These are phyloP conservation scores for Ditula angustiorana DNA, from an alignment of 2,888 invertebrate genomes.

Conservation along the genomic window DNA sequence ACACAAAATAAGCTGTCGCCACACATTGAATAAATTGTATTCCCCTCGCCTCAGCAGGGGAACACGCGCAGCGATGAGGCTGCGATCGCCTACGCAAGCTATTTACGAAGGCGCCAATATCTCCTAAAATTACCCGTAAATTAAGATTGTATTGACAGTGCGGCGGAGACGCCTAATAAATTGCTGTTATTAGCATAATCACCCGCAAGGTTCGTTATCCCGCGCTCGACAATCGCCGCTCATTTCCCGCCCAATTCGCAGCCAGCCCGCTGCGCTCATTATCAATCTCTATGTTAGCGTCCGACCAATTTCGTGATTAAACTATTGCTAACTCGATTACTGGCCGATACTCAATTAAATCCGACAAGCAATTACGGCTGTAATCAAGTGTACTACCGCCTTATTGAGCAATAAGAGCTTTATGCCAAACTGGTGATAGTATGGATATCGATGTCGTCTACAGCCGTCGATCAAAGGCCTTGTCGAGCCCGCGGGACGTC, in stretches of 20 bases:
- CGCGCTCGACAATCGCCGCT: background rate
- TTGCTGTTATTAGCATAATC: constrained; percentile 32
- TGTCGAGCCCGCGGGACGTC: background rate
- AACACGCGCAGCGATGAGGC: background rate
- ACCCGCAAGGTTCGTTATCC: constrained; percentile 7
- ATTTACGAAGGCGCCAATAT: constrained; percentile 29
- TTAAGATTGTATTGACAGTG: constrained; percentile 32
- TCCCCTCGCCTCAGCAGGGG: background rate
- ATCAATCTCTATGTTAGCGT: constrained; percentile 10
- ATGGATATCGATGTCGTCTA: background rate
- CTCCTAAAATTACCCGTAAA: constrained; percentile 16
- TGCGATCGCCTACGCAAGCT: constrained; percentile 4
- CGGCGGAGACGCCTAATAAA: constrained; percentile 28
- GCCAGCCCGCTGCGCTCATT: background rate
- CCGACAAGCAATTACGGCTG: constrained; percentile 1
- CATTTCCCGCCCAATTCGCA: background rate
- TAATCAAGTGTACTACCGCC: background rate
- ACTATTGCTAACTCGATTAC: constrained; percentile 18
- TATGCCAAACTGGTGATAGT: background rate
- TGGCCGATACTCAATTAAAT: constrained; percentile 1
- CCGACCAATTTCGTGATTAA: constrained; percentile 12
- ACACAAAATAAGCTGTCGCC: too few relatives aligned
- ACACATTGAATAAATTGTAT: constrained; percentile 17
- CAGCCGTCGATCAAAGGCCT: background rate
- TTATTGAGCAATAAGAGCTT: constrained; percentile 1